A percentile compares a stretch with the other conserved stretches of the same genome.
Evolutionary conservation across 2,113 vertebrate genomes (phyloP).

Genomic region (Campylorhamphus procurvoides): DNA sequence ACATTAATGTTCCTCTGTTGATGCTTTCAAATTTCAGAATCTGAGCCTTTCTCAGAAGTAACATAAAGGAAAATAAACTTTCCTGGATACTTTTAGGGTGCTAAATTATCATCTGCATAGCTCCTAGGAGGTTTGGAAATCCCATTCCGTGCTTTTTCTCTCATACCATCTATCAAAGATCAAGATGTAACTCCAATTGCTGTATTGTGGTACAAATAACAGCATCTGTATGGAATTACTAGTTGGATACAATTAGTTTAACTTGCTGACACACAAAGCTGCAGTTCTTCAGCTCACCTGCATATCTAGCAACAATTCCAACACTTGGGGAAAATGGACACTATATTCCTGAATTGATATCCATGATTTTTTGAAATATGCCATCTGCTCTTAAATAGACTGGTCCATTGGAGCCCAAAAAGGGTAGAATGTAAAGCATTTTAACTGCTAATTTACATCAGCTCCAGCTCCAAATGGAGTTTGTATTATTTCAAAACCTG

Average conservation of each 20-base stretch:
- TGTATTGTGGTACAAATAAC: background rate
- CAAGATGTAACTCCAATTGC: background rate
- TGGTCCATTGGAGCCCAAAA: slow-evolving; percentile 52
- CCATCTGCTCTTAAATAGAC: slow-evolving; percentile 35
- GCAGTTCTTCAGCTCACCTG: background rate
- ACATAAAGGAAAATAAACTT: background rate
- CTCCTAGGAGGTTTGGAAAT: background rate
- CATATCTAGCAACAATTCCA: background rate
- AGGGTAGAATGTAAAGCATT: slow-evolving; percentile 18
- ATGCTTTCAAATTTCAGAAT: background rate
- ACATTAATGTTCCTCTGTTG: background rate
- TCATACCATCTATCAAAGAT: background rate
- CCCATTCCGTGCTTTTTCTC: background rate
- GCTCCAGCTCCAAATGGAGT: slow-evolving; percentile 67
- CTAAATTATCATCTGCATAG: background rate
- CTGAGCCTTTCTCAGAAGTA: background rate
- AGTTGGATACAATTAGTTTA: background rate
- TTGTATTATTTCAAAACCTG: slow-evolving; percentile 79
- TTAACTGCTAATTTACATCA: slow-evolving; percentile 68
- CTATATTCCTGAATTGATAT: slow-evolving; percentile 60
- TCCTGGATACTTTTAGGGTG: background rate
- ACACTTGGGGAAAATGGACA: slow-evolving; percentile 35
- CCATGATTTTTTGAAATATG: slow-evolving; percentile 53
- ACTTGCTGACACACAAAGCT: background rate
- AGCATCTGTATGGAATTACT: background rate